Evolutionary conservation across 2,113 vertebrate species (phyloP).

Genomic region (Zosterops hypoxanthus): DNA sequence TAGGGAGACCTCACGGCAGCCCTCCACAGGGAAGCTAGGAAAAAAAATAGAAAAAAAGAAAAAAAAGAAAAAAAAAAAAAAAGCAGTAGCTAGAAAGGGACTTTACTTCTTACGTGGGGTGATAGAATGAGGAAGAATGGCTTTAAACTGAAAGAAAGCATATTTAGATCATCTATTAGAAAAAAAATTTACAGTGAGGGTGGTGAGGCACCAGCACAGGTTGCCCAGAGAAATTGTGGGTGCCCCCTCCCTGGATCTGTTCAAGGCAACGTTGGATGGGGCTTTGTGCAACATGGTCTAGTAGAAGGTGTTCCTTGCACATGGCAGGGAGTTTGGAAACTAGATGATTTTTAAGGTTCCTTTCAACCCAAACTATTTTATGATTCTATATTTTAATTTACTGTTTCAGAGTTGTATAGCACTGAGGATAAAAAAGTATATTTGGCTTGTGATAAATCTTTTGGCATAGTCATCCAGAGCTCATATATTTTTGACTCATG

Average conservation of each 20-base stretch:
- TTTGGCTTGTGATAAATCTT: not conserved
- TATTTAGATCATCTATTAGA: not conserved
- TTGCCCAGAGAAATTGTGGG: not conserved
- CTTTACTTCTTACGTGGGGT: not conserved
- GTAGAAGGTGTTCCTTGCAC: not conserved
- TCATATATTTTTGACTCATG: not conserved
- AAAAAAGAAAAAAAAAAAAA: not conserved
- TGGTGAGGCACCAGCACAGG: not conserved
- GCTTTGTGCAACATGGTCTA: not conserved
- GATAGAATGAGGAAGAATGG: not conserved
- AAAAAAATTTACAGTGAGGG: not conserved
- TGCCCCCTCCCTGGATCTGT: not conserved
- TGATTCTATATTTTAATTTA: not conserved
- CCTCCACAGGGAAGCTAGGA: not conserved
- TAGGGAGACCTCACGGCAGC: accelerated
- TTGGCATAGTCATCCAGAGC: not conserved
- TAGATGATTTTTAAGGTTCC: not conserved
- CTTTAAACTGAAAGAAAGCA: not conserved
- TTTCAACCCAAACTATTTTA: not conserved
- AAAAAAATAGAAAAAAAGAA: not conserved
- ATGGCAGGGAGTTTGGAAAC: not conserved
- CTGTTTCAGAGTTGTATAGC: not conserved
- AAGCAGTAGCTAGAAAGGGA: not conserved
- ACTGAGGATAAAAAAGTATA: not conserved
- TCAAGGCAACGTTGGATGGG: not conserved